Evolutionary conservation across 2,888 invertebrate genomes (phyloP), one percentile per base, ranked within the genome.

Genomic region (Tryphoninae sp.): DNA sequence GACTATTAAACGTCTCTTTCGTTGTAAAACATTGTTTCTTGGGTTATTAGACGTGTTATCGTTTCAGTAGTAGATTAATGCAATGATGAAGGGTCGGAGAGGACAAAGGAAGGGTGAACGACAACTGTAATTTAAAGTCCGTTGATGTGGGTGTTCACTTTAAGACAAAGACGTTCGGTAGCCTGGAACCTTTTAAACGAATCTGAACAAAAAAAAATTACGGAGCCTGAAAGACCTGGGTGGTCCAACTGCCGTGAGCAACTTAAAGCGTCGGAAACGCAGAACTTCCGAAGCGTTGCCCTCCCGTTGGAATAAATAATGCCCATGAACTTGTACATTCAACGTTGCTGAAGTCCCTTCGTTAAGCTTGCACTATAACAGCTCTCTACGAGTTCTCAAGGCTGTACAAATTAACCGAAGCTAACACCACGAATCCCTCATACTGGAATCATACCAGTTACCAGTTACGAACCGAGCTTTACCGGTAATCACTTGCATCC

Each of bases 111-210:
- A 45, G 19, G 51, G 51, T 62, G 55, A 9, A 13, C 0, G 26
- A 16, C 33, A 59, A 59, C 45, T 61, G 76, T 77, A 73, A 58
- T 81, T 77, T 77, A 33, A 33, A 33, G 4, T 33, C 81, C 73
- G 81, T 69, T 81, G 72, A 83, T 69, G 81, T 69, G 83, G 72
- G 78, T 83, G 59, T 13, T 51, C 16, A 33, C 49, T n/a, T 40
- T 8, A 26, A 11, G 68, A 19, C 33, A 51, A 19, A 40, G 40
- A 33, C 53, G 22, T 19, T 33, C 16, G 19, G 16, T 33, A 51
- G 49, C 33, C 6, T 33, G 59, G 45, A 76, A 58, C 19, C 33
- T 42, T 19, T 33, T 62, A 23, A 3, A 45, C 23, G 22, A 61
- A 72, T 33, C 75, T n/a, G 49, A 42, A 53, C 73, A 55, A 74